Percentiles rank a stretch among this genome's conserved stretches.
These are phyloP conservation scores for Mesocentrotus franciscanus DNA, from an alignment of 53 echinoderm and acorn worm genomes.

Conservation along the genomic window DNA sequence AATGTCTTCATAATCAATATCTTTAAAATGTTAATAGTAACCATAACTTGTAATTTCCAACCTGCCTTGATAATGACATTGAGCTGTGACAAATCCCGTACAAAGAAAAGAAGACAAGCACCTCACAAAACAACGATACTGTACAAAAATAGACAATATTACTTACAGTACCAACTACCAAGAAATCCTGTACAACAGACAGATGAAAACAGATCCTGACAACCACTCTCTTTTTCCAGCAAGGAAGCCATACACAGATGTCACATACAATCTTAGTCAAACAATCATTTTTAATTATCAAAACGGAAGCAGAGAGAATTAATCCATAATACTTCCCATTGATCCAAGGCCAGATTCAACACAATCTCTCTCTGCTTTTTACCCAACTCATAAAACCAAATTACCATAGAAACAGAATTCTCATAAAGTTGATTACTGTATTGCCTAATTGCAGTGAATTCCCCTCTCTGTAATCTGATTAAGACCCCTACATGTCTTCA, in stretches of 20 bases:
- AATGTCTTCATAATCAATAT: no score
- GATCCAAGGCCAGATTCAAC: constrained; percentile 38
- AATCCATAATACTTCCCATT: constrained; percentile 52
- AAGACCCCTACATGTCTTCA: neutral
- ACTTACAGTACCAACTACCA: neutral
- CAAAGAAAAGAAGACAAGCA: neutral
- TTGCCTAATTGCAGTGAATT: constrained; percentile 32
- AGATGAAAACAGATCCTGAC: neutral
- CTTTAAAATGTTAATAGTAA: neutral
- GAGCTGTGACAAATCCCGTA: neutral
- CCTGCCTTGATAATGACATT: neutral
- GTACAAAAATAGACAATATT: neutral
- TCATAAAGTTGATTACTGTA: constrained; percentile 57
- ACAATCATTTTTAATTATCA: constrained; percentile 43
- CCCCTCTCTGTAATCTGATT: constrained; percentile 51
- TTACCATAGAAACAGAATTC: constrained; percentile 59
- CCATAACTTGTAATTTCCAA: neutral
- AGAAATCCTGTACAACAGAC: neutral
- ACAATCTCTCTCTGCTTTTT: neutral
- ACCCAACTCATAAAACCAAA: constrained; percentile 21
- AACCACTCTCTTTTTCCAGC: neutral
- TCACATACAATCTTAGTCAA: constrained; percentile 35
- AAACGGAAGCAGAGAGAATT: constrained; percentile 45
- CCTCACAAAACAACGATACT: neutral
- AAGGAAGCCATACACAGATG: constrained; percentile 4